phyloP scores from a whole-genome alignment of 2,888 invertebrate species.

The Mallateleia sp. region DNA sequence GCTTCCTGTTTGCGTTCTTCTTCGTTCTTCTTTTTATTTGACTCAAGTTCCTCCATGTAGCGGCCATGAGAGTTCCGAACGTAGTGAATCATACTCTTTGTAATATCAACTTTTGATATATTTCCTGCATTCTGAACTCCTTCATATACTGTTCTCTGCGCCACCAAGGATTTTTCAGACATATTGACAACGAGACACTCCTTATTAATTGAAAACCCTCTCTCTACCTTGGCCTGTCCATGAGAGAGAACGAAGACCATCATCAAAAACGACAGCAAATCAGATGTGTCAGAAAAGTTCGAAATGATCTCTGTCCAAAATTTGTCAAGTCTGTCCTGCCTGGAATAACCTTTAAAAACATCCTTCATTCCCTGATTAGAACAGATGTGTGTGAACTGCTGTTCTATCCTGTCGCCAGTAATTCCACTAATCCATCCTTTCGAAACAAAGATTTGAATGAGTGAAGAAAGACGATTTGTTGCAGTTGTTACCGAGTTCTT shows the following conservation, averaged over 20 bases:
- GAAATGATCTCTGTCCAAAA: conserved; percentile 28
- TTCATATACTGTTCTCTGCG: conserved; percentile 18
- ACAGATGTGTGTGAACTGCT: conserved; percentile 21
- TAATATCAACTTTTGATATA: conserved; percentile 15
- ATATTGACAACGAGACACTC: conserved; percentile 33
- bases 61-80: conserved; percentile 15
- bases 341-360: conserved; percentile 23
- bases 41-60: conserved; percentile 12
- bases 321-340: conserved; percentile 37
- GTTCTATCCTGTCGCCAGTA: conserved; percentile 12
- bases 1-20: conserved; percentile 18
- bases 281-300: conserved; percentile 2
- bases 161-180: conserved; percentile 34
- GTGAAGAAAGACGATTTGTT: neutral
- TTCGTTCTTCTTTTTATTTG: conserved; percentile 17
- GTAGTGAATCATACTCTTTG: conserved; percentile 41
- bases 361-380: conserved; percentile 14
- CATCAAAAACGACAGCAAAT: conserved; percentile 18
- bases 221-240: conserved; percentile 17
- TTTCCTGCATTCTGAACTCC: conserved; percentile 9
- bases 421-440: conserved; percentile 31
- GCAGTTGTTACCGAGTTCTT: conserved; percentile 5
- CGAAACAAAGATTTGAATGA: conserved; percentile 3
- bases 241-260: conserved; percentile 32
- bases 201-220: conserved; percentile 36